Conservation (phyloP, 2,888 invertebrate genomes). For the Coenonympha glycerion region DNA sequence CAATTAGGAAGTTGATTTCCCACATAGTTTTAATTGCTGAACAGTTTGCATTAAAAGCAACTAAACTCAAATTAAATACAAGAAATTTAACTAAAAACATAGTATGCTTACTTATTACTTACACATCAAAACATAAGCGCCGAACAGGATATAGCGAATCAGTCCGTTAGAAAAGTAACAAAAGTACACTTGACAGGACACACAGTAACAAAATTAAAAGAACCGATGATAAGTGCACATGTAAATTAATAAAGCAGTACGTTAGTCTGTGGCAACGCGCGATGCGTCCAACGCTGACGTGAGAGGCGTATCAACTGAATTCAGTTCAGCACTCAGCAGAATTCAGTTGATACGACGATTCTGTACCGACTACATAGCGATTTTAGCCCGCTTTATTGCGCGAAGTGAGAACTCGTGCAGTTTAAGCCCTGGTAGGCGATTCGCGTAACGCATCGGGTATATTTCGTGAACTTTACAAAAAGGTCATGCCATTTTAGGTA, state of each 20-base stretch:
- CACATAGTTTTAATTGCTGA: background rate
- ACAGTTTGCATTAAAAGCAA: background rate
- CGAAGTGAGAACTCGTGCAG: constrained; percentile 12
- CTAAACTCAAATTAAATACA: background rate
- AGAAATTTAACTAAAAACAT: background rate
- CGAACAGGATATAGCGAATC: constrained; percentile 6
- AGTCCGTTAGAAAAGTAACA: constrained; percentile 9
- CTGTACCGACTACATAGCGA: constrained; percentile 43
- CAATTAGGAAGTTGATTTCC: no score
- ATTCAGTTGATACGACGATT: no score
- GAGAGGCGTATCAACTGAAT: constrained; percentile 34
- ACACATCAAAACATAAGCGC: constrained; percentile 6
- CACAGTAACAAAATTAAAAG: constrained; percentile 17
- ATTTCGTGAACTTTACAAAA: no score
- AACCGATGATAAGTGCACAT: constrained; percentile 14
- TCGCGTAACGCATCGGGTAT: no score
- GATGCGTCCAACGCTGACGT: constrained; percentile 46
- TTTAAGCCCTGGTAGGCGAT: constrained; percentile 3
- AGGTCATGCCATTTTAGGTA: no score
- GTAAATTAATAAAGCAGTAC: constrained; percentile 9
- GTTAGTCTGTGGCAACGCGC: constrained; percentile 27
- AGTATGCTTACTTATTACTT: background rate
- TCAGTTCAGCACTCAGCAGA: no score
- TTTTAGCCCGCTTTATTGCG: constrained; percentile 15
- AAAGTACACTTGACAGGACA: constrained; percentile 17